Conservation (phyloP, 2,888 invertebrate genomes). For the Brenthis daphne region DNA sequence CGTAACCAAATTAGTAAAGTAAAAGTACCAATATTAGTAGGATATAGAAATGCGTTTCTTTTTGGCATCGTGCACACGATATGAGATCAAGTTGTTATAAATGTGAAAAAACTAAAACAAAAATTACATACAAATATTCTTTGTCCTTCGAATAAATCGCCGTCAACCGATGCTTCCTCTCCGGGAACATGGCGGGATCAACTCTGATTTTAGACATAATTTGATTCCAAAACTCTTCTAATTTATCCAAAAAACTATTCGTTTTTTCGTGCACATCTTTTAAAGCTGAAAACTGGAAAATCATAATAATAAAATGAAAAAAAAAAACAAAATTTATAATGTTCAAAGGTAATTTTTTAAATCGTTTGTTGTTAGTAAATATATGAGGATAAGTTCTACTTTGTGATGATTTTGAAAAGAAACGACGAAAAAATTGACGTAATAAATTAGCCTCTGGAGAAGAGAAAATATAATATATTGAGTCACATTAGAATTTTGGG, state of each 20-base stretch:
- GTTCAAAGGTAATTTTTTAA: background rate
- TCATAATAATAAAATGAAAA: background rate
- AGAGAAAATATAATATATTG: background rate
- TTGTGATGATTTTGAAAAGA: too few species aligned
- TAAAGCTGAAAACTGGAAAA: slow-evolving; percentile 82
- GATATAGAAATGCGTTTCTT: too few species aligned
- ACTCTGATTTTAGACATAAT: slow-evolving; percentile 84
- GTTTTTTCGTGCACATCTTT: slow-evolving; percentile 84
- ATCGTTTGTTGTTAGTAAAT: background rate
- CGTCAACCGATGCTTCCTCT: slow-evolving; percentile 89
- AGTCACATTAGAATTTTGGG: background rate
- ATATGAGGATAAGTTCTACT: too few species aligned
- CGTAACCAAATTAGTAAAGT: too few species aligned
- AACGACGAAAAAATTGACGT: too few species aligned
- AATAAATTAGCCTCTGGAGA: too few species aligned
- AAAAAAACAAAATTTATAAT: background rate
- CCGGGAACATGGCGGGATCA: slow-evolving; percentile 88
- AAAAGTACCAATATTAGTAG: too few species aligned
- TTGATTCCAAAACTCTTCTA: slow-evolving; percentile 81
- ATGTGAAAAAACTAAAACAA: background rate
- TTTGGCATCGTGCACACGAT: too few species aligned
- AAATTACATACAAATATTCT: slow-evolving; percentile 91
- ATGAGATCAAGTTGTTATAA: too few species aligned
- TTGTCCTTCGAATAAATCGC: slow-evolving; percentile 95
- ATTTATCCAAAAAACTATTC: slow-evolving; percentile 80